Base-by-base conservation (phyloP, 2,888 invertebrate species). In the Diaphora mendica region DNA sequence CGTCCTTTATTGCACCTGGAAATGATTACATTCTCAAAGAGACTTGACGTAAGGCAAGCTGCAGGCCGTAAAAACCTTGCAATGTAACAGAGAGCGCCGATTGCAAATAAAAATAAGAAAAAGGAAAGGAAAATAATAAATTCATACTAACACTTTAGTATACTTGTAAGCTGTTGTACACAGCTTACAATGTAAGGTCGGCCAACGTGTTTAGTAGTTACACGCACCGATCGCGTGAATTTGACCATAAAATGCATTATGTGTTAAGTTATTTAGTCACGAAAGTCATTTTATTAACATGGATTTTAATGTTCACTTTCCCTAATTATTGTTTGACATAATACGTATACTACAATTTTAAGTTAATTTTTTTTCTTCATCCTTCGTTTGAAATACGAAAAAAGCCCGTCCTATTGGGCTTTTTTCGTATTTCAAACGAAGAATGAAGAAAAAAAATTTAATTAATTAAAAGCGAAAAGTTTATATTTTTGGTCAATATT, bases 211-310 rank as follows among this genome's bases (percentile, higher is more conserved):
- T 33, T 64, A 23, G 9, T 30, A 33, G 66, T 26, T 20, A 55
- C 59, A 69, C 20, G 51, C 55, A 39, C 42, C 30, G 44, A 69
- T 70, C 68, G n/a, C 74, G 73, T 76, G 42, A 74, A 70, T 30
- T 20, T 33, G 2, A 51, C 66, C 55, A 62, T 51, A 66, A n/a
- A 51, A 39, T 26, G n/a, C 17, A 23, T 20, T 33, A 17, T 51
- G 26, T n/a, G 59, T 62, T 26, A 51, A 71, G 66, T 64, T 71
- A 20, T 20, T 13, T 44, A 39, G 70, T 70, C 64, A 70, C 70
- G 62, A 64, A 70, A 44, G 23, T 69, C 51, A 7, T 20, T 62
- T 62, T 42, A 70, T 64, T 62, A 44, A 64, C 64, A n/a, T 59
- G 20, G 20, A 59, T 69, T 26, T 20, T 59, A 20, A 65, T 64